Evolutionary conservation across 2,888 invertebrate genomes (phyloP).

Genomic region (Cataglyphis rosenhaueri): DNA sequence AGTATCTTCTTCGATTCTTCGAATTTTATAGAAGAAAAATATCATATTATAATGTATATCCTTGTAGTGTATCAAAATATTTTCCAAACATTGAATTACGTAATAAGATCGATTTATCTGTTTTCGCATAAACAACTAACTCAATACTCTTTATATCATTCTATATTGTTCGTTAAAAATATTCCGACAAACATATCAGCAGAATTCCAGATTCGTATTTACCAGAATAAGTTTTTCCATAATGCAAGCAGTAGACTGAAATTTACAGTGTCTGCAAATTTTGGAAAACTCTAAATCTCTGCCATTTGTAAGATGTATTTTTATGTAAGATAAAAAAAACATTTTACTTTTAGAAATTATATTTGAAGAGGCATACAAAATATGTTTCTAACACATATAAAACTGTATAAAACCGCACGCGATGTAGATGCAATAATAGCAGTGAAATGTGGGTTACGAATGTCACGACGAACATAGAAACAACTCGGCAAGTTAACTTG

Average conservation of each 20-base stretch:
- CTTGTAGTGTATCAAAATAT: background rate
- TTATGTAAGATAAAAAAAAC: background rate
- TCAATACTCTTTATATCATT: background rate
- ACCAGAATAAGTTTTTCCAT: background rate
- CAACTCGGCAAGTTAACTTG: slow-evolving; percentile 9
- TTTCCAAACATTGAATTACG: background rate
- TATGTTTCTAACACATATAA: background rate
- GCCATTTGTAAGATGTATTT: background rate
- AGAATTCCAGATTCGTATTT: background rate
- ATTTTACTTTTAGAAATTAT: background rate
- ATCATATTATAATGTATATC: background rate
- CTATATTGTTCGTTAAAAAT: background rate
- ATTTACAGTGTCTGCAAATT: background rate
- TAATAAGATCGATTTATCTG: background rate
- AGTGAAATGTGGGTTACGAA: slow-evolving; percentile 23
- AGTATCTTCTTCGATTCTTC: background rate
- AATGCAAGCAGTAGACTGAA: background rate
- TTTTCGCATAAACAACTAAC: background rate
- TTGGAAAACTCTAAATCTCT: background rate
- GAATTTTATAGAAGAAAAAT: background rate
- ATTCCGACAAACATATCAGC: background rate
- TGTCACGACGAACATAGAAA: slow-evolving; percentile 14
- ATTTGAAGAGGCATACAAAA: background rate
- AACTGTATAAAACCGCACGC: background rate
- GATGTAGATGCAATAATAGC: background rate